A percentile compares a stretch with the other conserved stretches of the same genome.
phyloP scores from a whole-genome alignment of 2,113 vertebrate genomes.

The Gavia stellata region DNA sequence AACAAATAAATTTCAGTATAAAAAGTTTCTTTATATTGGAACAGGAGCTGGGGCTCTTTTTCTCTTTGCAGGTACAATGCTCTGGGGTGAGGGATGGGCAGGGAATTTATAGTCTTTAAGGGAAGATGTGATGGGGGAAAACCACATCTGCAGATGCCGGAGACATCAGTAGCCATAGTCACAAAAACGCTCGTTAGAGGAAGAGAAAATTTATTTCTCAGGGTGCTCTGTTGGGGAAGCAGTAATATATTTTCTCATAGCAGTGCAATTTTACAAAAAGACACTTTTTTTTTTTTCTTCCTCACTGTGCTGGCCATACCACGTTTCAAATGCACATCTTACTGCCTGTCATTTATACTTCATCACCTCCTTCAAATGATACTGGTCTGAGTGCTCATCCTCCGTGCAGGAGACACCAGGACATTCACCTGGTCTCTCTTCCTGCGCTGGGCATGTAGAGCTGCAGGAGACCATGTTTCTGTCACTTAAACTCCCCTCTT shows the following conservation, averaged over 20 bases:
- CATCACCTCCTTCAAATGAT: not conserved
- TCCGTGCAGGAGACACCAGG: not conserved
- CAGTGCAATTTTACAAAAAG: not conserved
- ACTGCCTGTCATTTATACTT: not conserved
- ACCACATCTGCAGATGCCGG: not conserved
- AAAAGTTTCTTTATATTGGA: not conserved
- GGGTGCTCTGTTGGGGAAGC: not conserved
- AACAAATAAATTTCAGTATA: not conserved
- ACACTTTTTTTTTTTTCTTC: not conserved
- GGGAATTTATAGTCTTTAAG: no score
- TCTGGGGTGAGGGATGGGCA: not conserved
- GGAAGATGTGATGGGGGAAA: not conserved
- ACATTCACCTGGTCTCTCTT: rapidly evolving
- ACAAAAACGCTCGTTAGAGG: not conserved
- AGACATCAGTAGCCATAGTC: not conserved
- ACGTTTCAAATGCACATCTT: not conserved
- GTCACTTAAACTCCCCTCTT: not conserved
- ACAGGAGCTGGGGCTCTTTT: not conserved
- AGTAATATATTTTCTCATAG: not conserved
- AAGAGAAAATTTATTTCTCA: not conserved
- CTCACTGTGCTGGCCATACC: not conserved
- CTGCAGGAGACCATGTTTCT: not conserved
- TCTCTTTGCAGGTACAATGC: no score
- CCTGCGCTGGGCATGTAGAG: rapidly evolving
- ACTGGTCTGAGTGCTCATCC: not conserved